Base-by-base conservation (phyloP, 2,113 vertebrate genomes). In the Macquaria australasica region DNA sequence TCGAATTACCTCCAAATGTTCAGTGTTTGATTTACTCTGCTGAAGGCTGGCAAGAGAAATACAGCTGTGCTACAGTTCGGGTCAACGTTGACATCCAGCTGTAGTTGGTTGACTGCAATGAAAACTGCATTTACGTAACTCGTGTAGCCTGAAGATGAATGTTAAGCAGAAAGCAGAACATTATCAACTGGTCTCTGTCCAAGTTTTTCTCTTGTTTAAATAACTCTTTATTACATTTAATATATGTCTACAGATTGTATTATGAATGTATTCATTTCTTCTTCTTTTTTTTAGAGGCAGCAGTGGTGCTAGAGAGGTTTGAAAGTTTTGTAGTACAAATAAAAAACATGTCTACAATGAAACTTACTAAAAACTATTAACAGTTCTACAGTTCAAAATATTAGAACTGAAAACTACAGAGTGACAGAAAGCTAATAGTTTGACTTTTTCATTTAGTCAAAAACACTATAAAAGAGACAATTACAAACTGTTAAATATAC, bases 1-100 rank as follows among this genome's bases (percentile, higher is more conserved):
- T 58, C 21, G 45, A 81, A 85, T 84, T 77, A 76, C 59, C 70
- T 81, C 56, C n/a, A 75, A 87, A 70, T 63, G 74, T 43, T 81
- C 70, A 0, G 4, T 1, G 67, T 84, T 64, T 82, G 70, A 84
- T 78, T 88, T 77, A 81, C 51, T 83, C 12, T 0, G 41, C 62
- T 34, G 34, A 53, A 67, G 68, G 20, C 51, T 70, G 34, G 41
- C 71, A 76, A 74, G 67, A 91, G 79, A 51, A 80, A 73, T 28
- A 16, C 76, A 69, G 85, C 73, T 43, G 62, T 5, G 63, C 77
- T 67, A 2, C 41, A 62, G 53, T 34, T 34, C 34, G 4, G 34
- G 34, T 56, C 34, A 51, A 56, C 28, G 34, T 20, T 21, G 71
- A 68, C 51, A 6, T 31, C 3, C 15, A 55, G 59, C 48, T 14